Conservation (phyloP, 2,797 vertebrate species). For the Sandelia bainsii region DNA sequence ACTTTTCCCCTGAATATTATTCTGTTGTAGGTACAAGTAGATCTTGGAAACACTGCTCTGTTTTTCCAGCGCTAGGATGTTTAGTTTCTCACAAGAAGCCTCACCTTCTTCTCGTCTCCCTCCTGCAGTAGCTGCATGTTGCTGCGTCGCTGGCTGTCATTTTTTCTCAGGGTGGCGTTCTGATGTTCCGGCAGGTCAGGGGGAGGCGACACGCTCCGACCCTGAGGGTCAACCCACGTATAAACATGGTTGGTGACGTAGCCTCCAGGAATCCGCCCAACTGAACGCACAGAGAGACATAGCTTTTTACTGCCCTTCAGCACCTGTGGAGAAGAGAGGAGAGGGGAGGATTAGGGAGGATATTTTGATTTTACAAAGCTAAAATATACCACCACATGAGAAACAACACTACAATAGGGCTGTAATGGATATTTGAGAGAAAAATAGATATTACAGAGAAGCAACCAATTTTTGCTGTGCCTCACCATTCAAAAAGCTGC, state of each 20-base stretch:
- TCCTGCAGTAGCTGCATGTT: slow-evolving; percentile 93
- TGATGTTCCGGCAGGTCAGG: slow-evolving; percentile 85
- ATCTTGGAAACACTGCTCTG: background rate
- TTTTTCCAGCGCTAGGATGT: background rate
- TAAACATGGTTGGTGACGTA: slow-evolving; percentile 98
- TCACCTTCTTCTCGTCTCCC: slow-evolving; percentile 97
- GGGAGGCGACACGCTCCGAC: slow-evolving; percentile 90
- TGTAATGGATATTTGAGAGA: background rate
- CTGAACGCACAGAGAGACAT: slow-evolving; percentile 90
- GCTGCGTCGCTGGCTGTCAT: slow-evolving; percentile 89
- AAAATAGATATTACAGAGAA: slow-evolving; percentile 38
- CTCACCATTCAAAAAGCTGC: background rate
- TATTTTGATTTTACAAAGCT: too few relatives aligned
- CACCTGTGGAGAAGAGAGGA: slow-evolving; percentile 85
- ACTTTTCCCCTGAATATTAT: background rate
- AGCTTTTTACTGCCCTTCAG: slow-evolving; percentile 98
- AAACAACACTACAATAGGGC: background rate
- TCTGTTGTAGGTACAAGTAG: background rate
- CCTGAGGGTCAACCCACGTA: slow-evolving; percentile 94
- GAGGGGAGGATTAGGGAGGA: slow-evolving; percentile 28
- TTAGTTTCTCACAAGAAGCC: background rate
- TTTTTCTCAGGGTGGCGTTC: slow-evolving; percentile 83
- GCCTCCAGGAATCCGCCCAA: slow-evolving; percentile 93
- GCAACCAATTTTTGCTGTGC: background rate
- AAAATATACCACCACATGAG: slow-evolving; percentile 3